Evolutionary conservation across 2,113 vertebrate genomes (phyloP).

Genomic region (Percopsis transmontana): DNA sequence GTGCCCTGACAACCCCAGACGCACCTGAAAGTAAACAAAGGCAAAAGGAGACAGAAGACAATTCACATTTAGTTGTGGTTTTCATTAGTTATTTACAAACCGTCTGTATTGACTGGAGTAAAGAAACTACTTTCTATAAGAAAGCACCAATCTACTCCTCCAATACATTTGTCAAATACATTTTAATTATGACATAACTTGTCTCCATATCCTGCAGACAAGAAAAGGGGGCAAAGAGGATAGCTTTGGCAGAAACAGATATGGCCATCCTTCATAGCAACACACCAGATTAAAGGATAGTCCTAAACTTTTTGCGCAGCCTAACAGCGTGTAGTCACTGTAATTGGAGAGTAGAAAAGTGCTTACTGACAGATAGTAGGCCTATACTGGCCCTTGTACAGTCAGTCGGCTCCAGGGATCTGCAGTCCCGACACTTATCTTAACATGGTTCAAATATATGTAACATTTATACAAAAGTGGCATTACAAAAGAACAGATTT

Average conservation of each 20-base stretch:
- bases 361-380: not conserved
- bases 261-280: not conserved
- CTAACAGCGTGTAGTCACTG: no score
- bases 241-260: not conserved
- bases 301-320: no score
- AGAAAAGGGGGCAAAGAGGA: not conserved
- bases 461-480: no score
- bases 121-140: no score
- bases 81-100: not conserved
- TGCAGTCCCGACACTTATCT: no score
- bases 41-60: conserved; percentile 26
- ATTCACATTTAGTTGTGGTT: not conserved
- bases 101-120: not conserved
- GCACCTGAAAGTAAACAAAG: conserved; percentile 65
- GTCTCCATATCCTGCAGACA: no score
- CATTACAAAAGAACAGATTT: no score
- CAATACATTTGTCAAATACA: not conserved
- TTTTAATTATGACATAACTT: no score
- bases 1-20: conserved; percentile 71
- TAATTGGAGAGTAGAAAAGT: no score
- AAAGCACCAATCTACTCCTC: no score
- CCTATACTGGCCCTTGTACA: not conserved
- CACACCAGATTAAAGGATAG: no score
- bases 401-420: not conserved
- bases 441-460: no score